Base-by-base conservation (phyloP, 2,888 invertebrate genomes). In the Toxonevra muliebris region DNA sequence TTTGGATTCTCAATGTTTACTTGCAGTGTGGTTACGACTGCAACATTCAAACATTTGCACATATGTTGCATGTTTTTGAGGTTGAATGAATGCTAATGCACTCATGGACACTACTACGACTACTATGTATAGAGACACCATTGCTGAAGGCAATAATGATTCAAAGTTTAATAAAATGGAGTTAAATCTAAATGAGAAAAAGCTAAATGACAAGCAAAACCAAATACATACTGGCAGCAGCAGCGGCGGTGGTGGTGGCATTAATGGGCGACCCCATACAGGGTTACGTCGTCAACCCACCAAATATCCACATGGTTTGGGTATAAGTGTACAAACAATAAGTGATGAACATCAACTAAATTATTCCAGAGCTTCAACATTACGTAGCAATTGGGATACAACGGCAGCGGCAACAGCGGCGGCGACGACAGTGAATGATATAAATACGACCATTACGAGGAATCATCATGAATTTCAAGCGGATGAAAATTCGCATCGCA, bases 241-340 rank as follows among this genome's bases (percentile, higher is more conserved):
- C 59, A 62, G 55, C 65, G 66, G 19, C 19, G 55, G 17, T 11
- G 12, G 20, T 12, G 19, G 40, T 19, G 50, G 40, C 13, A 50
- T 40, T 19, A 61, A 65, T 48, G 61, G 45, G 65, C 61, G 70
- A 41, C 61, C 41, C 43, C 66, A 69, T 42, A 54, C 64, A n/a
- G 73, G 72, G 11, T 62, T 82, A 68, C 74, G 77, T 20, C 77
- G 81, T 0, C 82, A 82, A 73, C 75, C 82, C 61, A 82, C 81
- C 42, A 82, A 79, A 69, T 82, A 82, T 74, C 82, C 81, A 13
- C 81, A 82, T 62, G 82, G 81, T 11, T 73, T 82, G 55, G 79
- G 77, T 65, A 77, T 82, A 63, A 80, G 77, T 11, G 79, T 81
- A 41, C 80, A 81, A 65, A 79, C 80, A 1, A 61, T 77, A 48